A percentile compares a stretch with the other conserved stretches of the same genome.
Conservation (phyloP, 64 coral and sea anemone genomes). For the Montipora capricornis region DNA sequence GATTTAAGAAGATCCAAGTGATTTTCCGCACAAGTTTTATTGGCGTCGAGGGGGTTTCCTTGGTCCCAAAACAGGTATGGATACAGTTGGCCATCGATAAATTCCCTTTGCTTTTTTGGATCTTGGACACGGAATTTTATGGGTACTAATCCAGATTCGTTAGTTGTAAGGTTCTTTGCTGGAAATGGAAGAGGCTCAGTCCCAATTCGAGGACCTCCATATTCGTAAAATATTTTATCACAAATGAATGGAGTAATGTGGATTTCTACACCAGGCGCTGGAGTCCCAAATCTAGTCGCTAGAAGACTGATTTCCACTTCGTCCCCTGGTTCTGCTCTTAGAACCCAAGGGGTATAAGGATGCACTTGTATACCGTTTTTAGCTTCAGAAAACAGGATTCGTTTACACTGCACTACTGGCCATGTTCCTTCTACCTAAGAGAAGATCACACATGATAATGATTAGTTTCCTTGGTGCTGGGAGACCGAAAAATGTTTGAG, state of each 20-base stretch:
- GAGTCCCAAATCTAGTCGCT: conserved; percentile 49
- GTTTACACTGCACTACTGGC: conserved; percentile 32
- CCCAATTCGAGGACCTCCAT: conserved; percentile 6
- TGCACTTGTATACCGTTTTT: conserved; percentile 34
- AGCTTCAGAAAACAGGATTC: conserved; percentile 49
- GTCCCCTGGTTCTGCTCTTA: conserved; percentile 7
- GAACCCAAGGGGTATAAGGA: conserved; percentile 8
- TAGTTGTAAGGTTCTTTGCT: not conserved
- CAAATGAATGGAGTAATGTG: conserved; percentile 17
- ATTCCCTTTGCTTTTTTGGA: conserved; percentile 1
- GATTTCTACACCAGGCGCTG: not conserved
- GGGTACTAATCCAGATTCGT: not conserved
- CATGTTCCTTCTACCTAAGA: conserved; percentile 30
- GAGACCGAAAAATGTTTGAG: too few relatives aligned
- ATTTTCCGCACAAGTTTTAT: not conserved
- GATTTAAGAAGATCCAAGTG: conserved; percentile 3
- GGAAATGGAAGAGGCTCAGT: not conserved
- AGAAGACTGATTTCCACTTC: not conserved
- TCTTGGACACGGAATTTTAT: not conserved
- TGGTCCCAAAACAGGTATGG: conserved; percentile 1
- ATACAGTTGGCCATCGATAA: conserved; percentile 58
- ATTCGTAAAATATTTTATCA: not conserved
- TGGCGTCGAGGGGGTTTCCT: not conserved
- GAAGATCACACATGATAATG: not conserved
- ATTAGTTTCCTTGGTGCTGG: not conserved